phyloP scores from a whole-genome alignment of 2,113 vertebrate species.

The Pelvicachromis taeniatus region DNA sequence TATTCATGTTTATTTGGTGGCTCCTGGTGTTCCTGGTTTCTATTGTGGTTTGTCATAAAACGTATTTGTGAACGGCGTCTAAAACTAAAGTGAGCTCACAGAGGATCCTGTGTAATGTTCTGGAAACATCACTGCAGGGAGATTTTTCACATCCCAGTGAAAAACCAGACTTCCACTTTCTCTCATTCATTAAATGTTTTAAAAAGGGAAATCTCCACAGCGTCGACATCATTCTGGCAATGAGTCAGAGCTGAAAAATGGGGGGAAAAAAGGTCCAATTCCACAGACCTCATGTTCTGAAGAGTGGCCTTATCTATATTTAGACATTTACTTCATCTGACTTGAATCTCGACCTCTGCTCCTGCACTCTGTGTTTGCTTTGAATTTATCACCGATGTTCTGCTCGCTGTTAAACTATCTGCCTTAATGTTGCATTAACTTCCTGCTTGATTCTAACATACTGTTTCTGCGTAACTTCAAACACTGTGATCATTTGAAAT shows the following conservation, averaged over 20 bases:
- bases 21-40: neutral
- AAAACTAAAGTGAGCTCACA: neutral
- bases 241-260: neutral
- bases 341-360: neutral
- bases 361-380: neutral
- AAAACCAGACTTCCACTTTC: neutral
- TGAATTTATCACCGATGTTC: rapidly evolving
- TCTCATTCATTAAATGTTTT: neutral
- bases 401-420: neutral
- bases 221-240: rapidly evolving
- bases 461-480: neutral
- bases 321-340: neutral
- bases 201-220: neutral
- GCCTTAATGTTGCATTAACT: neutral
- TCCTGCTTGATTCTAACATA: neutral
- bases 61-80: neutral
- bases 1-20: neutral
- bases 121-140: neutral
- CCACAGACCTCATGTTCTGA: neutral
- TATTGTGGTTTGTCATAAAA: neutral
- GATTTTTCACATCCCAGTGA: neutral
- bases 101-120: neutral
- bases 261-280: neutral
- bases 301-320: constrained; percentile 2
- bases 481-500: neutral